Base-by-base conservation (phyloP, 1,140 invertebrate genomes). In the Hycleus phaleratus region DNA sequence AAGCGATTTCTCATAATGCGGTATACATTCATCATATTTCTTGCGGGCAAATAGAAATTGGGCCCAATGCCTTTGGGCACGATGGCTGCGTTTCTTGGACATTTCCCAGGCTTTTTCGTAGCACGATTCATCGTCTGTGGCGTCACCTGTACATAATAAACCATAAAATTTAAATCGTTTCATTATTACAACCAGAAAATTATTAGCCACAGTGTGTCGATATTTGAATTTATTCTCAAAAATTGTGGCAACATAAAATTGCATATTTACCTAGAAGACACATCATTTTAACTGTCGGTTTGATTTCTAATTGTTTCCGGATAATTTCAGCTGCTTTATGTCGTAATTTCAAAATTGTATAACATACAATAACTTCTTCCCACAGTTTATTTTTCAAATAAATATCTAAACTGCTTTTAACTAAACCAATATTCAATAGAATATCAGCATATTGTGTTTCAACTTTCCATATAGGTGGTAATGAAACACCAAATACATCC, bases 301-400 rank as follows among this genome's bases (percentile, higher is more conserved):
- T 82, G 57, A 88, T 84, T 4, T 82, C 78, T 49, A 97, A 73
- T 71, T 95, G 85, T 71, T 93, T 82, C 47, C 83, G 75, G 61
- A 97, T 93, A 51, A 97, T 78, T 73, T 92, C 88, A 26, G 91
- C 90, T 7, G 95, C 93, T 84, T 93, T 94, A 66, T 95, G 90
- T 32, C 83, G 80, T 60, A 93, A 76, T 62, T 92, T 83, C 44
- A 97, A 73, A 58, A 83, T 76, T 43, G 88, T 89, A 67, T 97
- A 97, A 76, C 95, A 98, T 2, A 82, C 78, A 59, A 98, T 91
- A 11, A 95, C 90, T 71, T 96, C 85, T 64, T 97, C 91, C 95
- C 94, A 98, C n/a, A 90, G 73, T 59, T 91, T 78, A 7, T 96
- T 77, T 46, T 82, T 76, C 18, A 88, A 77, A 73, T 86, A 97